Conservation (phyloP, 2,888 invertebrate species). For the Heliconius cydno region DNA sequence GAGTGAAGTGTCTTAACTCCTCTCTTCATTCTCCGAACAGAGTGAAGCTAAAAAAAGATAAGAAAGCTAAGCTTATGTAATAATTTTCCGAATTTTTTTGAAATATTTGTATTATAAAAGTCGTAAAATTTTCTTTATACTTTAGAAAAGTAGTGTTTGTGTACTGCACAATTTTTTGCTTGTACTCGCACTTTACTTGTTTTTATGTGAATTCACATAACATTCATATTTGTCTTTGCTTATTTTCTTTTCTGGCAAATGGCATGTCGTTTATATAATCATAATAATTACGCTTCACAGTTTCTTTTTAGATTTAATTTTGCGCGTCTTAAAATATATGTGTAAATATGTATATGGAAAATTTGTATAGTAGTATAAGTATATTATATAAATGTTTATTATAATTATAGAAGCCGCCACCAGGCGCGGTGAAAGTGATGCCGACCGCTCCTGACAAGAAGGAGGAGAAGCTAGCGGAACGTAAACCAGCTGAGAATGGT, state of each 20-base stretch:
- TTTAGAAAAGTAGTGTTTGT: neutral
- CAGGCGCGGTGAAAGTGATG: conserved; percentile 92
- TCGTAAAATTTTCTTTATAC: neutral
- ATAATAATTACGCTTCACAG: neutral
- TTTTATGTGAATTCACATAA: neutral
- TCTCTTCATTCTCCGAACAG: no score
- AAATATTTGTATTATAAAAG: neutral
- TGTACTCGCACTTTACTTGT: neutral
- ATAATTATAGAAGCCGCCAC: conserved; percentile 88
- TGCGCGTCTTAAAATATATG: neutral
- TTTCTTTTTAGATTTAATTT: neutral
- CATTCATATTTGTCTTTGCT: neutral
- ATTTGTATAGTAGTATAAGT: neutral
- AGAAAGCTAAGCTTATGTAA: no score
- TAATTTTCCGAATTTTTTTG: no score
- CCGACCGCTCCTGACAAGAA: conserved; percentile 87
- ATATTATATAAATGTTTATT: conserved; percentile 2
- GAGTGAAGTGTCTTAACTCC: no score
- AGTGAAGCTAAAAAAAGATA: no score
- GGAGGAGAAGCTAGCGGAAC: conserved; percentile 64
- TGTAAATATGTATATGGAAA: neutral
- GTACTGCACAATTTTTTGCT: neutral
- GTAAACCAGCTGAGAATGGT: conserved; percentile 78
- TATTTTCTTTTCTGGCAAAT: neutral
- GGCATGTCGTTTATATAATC: neutral